Conservation (phyloP, 2,113 vertebrate species). For the Lophius piscatorius region DNA sequence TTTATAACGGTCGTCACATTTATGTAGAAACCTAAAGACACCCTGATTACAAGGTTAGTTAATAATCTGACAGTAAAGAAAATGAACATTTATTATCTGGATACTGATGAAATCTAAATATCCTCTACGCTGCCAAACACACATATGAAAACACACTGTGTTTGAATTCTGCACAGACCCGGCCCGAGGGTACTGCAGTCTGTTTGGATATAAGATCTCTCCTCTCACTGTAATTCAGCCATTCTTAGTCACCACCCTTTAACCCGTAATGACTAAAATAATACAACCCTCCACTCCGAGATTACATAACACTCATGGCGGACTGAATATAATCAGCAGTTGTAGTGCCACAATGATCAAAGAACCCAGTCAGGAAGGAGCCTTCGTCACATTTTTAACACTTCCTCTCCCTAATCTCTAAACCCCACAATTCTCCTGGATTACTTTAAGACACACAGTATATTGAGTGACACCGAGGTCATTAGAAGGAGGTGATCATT, state of each 20-base stretch:
- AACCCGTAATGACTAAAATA: conserved; percentile 23
- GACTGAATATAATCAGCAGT: conserved; percentile 27
- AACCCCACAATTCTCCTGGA: conserved; percentile 53
- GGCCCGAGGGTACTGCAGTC: conserved; percentile 6
- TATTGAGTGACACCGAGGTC: conserved; percentile 53
- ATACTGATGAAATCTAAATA: too few species aligned
- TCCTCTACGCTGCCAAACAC: too few species aligned
- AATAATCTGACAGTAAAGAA: too few species aligned
- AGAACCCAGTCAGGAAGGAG: conserved; percentile 4
- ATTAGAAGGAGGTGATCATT: conserved; percentile 51
- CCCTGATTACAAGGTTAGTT: too few species aligned
- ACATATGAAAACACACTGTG: too few species aligned
- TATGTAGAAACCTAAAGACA: too few species aligned
- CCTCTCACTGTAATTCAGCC: conserved; percentile 11
- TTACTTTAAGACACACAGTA: conserved; percentile 58
- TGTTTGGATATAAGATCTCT: neutral
- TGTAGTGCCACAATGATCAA: conserved; percentile 27
- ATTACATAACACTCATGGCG: conserved; percentile 30
- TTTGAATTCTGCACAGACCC: neutral
- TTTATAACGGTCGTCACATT: too few species aligned
- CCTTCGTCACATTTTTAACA: conserved; percentile 37
- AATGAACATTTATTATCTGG: too few species aligned
- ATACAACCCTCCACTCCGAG: conserved; percentile 4
- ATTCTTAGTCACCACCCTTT: conserved; percentile 6
- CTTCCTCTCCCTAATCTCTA: conserved; percentile 60